Percentiles rank a stretch among this genome's conserved stretches.
These are phyloP conservation scores for Chrysolina americana DNA, from an alignment of 2,888 invertebrate species.

Conservation along the genomic window DNA sequence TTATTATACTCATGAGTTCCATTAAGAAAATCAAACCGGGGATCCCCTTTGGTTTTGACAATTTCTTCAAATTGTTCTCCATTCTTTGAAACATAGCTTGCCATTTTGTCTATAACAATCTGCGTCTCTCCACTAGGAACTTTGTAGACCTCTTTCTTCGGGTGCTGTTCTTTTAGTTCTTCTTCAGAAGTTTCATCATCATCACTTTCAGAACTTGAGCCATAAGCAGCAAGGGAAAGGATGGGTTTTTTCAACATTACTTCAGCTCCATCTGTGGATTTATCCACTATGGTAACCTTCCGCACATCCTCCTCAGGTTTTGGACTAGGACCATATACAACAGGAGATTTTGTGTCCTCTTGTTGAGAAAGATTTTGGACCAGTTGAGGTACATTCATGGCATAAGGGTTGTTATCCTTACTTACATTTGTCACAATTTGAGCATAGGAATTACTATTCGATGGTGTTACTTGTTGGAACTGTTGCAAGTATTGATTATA, in stretches of 20 bases:
- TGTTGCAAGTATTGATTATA: conserved; percentile 65
- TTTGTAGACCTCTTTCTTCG: conserved; percentile 42
- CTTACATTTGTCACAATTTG: conserved; percentile 67
- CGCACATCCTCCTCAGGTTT: conserved; percentile 25
- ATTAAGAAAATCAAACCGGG: conserved; percentile 89
- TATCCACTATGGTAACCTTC: conserved; percentile 28
- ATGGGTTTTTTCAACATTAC: conserved; percentile 55
- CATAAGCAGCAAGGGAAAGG: conserved; percentile 63
- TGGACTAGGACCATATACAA: conserved; percentile 7
- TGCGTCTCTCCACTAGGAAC: conserved; percentile 87
- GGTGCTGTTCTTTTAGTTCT: conserved; percentile 50
- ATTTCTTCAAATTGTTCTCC: conserved; percentile 94
- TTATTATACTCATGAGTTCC: conserved; percentile 82
- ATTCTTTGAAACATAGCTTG: conserved; percentile 95
- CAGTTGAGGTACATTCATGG: conserved; percentile 53
- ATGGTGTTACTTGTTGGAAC: conserved; percentile 50
- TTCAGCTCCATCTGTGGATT: conserved; percentile 36
- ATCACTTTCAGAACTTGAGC: conserved; percentile 62
- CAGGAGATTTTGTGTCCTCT: conserved; percentile 7
- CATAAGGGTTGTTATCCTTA: conserved; percentile 62
- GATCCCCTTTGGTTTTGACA: conserved; percentile 86
- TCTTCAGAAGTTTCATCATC: conserved; percentile 58
- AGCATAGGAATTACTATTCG: conserved; percentile 63
- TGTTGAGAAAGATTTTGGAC: conserved; percentile 44
- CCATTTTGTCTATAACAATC: conserved; percentile 96